Percentiles rank a stretch among this genome's conserved stretches.
These are phyloP conservation scores for Cladopsammia gracilis DNA, from an alignment of 64 coral and sea anemone genomes.

Conservation along the genomic window DNA sequence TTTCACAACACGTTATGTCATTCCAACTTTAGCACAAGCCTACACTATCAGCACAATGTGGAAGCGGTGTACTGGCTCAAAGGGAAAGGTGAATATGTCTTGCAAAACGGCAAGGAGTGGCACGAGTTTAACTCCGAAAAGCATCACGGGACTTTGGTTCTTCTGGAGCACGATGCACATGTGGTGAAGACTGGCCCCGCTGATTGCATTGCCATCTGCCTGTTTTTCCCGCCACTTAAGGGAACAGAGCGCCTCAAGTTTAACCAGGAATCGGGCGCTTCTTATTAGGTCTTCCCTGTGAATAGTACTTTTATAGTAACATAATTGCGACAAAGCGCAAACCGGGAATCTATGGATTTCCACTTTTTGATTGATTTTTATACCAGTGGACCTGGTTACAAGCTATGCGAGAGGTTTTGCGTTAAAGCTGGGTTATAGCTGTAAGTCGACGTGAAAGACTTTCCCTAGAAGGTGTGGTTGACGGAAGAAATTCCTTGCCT, in stretches of 20 bases:
- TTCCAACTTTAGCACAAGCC: not conserved
- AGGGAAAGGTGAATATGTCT: conserved; percentile 45
- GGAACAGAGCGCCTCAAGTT: conserved; percentile 37
- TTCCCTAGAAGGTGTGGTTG: too few species aligned
- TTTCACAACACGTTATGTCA: conserved; percentile 39
- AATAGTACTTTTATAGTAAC: too few species aligned
- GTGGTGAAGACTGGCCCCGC: not conserved
- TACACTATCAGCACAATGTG: conserved; percentile 54
- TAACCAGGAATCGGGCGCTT: not conserved
- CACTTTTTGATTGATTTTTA: too few species aligned
- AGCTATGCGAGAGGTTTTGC: too few species aligned
- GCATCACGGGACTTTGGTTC: conserved; percentile 50
- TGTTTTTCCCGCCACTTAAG: conserved; percentile 63
- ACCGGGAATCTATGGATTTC: too few species aligned
- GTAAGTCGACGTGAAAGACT: too few species aligned
- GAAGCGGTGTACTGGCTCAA: conserved; percentile 37
- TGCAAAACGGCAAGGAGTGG: not conserved
- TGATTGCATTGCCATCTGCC: conserved; percentile 18
- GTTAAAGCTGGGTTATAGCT: too few species aligned
- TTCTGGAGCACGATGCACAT: conserved; percentile 58
- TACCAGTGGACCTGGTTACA: too few species aligned
- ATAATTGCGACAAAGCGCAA: too few species aligned
- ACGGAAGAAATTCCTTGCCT: too few species aligned
- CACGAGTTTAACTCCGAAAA: conserved; percentile 46
- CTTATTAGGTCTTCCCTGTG: not conserved